Conservation (phyloP, 2,113 vertebrate species). For the Mustela nigripes region DNA sequence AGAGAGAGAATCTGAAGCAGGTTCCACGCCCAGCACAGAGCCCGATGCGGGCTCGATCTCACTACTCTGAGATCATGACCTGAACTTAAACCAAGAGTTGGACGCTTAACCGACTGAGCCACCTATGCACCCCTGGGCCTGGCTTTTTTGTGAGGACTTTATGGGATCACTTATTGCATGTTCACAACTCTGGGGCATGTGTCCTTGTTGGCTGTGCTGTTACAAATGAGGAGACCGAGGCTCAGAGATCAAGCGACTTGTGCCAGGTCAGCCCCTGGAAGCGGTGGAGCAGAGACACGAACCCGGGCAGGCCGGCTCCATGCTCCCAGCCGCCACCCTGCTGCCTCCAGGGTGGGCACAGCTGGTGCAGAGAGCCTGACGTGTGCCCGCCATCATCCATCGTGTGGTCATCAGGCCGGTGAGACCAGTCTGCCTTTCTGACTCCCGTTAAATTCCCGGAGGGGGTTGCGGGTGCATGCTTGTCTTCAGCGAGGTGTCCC, state of each 20-base stretch:
- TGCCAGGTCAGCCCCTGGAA: background rate
- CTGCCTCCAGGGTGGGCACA: too few relatives aligned
- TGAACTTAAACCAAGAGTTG: background rate
- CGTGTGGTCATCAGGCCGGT: background rate
- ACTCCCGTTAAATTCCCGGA: background rate
- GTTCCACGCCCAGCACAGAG: background rate
- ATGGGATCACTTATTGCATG: background rate
- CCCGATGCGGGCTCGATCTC: background rate
- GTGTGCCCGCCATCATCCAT: rapidly evolving
- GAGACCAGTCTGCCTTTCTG: background rate
- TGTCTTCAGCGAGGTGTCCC: background rate
- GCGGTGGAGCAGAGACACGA: rapidly evolving
- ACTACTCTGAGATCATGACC: background rate
- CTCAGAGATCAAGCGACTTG: background rate
- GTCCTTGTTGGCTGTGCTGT: background rate
- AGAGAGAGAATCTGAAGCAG: background rate
- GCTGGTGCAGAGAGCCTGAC: rapidly evolving
- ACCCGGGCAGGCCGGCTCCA: rapidly evolving
- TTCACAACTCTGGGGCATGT: background rate
- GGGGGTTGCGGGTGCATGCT: rapidly evolving
- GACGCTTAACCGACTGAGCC: background rate
- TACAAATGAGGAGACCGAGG: background rate
- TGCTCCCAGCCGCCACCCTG: background rate
- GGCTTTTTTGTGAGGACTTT: background rate
- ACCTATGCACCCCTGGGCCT: background rate